Percentiles rank a stretch among this genome's conserved stretches.
Evolutionary conservation across 2,888 invertebrate genomes (phyloP).

Genomic region (Acanthosepion esculentum): DNA sequence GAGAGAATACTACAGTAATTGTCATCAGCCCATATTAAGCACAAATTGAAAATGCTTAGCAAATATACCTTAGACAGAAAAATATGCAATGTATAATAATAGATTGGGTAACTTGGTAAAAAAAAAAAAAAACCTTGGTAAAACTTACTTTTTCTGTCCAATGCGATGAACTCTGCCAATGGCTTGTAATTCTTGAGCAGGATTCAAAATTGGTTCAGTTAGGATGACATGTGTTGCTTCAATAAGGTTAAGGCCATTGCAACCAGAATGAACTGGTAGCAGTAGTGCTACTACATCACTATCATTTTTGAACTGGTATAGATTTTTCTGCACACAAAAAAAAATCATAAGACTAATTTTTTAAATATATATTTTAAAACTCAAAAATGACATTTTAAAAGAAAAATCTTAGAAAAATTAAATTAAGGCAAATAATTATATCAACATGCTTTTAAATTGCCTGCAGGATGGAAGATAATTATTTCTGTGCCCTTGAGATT

Average conservation of each 20-base stretch:
- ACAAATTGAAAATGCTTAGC: no score
- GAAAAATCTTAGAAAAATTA: neutral
- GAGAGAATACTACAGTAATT: no score
- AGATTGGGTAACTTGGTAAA: no score
- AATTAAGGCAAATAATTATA: no score
- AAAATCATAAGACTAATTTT: neutral
- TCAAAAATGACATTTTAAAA: conserved; percentile 14
- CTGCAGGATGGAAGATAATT: no score
- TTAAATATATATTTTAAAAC: conserved; percentile 8
- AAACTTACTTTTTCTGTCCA: conserved; percentile 82
- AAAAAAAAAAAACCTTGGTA: neutral
- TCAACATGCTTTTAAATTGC: no score
- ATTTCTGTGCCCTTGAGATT: no score
- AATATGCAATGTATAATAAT: no score
- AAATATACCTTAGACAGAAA: no score
- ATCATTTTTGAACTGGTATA: conserved; percentile 70
- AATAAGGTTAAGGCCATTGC: conserved; percentile 85
- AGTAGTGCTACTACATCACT: conserved; percentile 77
- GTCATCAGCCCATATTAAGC: no score
- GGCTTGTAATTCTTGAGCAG: conserved; percentile 84
- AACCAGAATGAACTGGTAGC: conserved; percentile 82
- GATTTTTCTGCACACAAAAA: conserved; percentile 63
- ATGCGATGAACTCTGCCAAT: conserved; percentile 86
- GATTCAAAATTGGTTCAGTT: conserved; percentile 84
- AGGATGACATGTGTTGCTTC: conserved; percentile 87